Conservation (phyloP, 2,888 invertebrate species). For the Limnephilus auricula region DNA sequence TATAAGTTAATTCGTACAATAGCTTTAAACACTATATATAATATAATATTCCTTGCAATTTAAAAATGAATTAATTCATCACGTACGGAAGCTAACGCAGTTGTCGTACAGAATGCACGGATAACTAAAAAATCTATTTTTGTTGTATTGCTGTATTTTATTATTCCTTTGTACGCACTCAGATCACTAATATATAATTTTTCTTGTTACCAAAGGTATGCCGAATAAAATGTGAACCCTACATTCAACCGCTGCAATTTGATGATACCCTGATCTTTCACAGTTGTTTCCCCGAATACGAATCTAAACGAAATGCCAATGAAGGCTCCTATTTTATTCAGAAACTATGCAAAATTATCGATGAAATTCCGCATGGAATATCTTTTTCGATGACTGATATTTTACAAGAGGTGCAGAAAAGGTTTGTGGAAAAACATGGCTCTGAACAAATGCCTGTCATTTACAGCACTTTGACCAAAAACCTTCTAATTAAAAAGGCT, state of each 20-base stretch:
- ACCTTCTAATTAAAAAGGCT: not conserved
- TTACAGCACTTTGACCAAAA: not conserved
- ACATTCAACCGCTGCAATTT: not conserved
- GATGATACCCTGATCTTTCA: constrained; percentile 28
- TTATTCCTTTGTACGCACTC: not conserved
- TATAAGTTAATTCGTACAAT: too few species aligned
- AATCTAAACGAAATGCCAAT: not conserved
- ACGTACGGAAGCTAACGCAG: too few species aligned
- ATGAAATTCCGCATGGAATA: too few species aligned
- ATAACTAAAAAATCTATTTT: too few species aligned
- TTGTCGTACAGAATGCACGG: too few species aligned
- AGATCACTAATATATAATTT: not conserved
- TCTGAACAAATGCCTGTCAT: not conserved
- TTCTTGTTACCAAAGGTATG: too few species aligned
- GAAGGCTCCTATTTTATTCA: constrained; percentile 35
- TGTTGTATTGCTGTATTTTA: too few species aligned
- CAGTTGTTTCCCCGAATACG: not conserved
- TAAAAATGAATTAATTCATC: too few species aligned
- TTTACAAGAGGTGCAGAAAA: constrained; percentile 6
- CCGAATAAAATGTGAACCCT: too few species aligned
- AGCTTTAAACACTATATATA: too few species aligned
- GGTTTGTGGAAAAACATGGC: not conserved
- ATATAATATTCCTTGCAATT: too few species aligned
- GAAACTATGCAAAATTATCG: not conserved
- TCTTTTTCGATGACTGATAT: not conserved